Conservation (phyloP, 2,888 invertebrate species). For the Lycaena phlaeas region DNA sequence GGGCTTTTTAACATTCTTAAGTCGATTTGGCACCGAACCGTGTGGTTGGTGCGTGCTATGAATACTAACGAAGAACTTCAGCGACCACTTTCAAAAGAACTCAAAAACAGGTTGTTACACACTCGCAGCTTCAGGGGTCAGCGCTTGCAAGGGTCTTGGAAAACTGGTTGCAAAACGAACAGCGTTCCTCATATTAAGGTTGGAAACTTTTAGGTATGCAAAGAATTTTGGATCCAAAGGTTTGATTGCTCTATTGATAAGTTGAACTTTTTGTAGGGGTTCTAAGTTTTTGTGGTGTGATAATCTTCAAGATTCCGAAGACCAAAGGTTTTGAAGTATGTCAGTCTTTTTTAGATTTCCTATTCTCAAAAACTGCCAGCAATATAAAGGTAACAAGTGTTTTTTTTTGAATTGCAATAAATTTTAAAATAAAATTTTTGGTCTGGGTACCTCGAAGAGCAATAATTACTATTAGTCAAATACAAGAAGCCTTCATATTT, state of each 20-base stretch:
- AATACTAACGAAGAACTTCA: constrained; percentile 13
- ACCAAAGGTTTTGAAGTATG: no score
- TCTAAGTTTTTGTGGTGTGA: no score
- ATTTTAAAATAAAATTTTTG: no score
- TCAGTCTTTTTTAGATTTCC: no score
- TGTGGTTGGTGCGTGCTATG: constrained; percentile 15
- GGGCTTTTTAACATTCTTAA: constrained; percentile 19
- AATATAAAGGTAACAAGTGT: no score
- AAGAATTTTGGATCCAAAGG: constrained; percentile 12
- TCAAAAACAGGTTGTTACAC: not conserved
- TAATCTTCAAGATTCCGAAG: no score
- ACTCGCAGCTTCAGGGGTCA: not conserved
- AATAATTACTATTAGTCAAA: no score
- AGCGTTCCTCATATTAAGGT: constrained; percentile 13
- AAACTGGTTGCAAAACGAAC: constrained; percentile 3
- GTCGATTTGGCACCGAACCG: constrained; percentile 17
- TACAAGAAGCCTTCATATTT: no score
- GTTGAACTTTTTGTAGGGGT: not conserved
- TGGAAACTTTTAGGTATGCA: constrained; percentile 12
- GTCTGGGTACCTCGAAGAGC: no score
- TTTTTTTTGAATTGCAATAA: no score
- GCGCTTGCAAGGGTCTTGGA: constrained; percentile 1
- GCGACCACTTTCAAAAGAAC: not conserved
- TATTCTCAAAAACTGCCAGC: no score
- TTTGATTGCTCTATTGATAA: constrained; percentile 15